A percentile compares a stretch with the other conserved stretches of the same genome.
phyloP scores from a whole-genome alignment of 1,140 invertebrate genomes.

The Cyclargus thomasi region DNA sequence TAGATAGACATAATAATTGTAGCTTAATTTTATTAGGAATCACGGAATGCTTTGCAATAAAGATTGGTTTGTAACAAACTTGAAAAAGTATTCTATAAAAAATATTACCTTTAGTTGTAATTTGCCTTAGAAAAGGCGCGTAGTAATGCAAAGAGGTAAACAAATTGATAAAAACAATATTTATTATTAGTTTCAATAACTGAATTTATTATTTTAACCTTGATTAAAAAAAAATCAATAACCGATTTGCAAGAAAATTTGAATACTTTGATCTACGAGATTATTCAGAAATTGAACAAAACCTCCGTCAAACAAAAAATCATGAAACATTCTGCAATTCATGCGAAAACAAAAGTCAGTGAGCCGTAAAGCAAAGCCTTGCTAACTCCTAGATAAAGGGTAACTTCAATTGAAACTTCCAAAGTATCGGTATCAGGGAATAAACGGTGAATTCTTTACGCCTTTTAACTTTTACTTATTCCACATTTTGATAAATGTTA shows the following conservation, averaged over 20 bases:
- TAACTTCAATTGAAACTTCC: constrained; percentile 4
- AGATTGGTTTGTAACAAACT: too few species aligned
- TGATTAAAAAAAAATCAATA: not conserved
- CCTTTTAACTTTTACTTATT: not conserved
- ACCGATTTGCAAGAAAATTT: not conserved
- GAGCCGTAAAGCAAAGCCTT: not conserved
- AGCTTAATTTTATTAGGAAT: too few species aligned
- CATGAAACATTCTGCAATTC: constrained; percentile 10
- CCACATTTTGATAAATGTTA: not conserved
- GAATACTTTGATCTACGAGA: not conserved
- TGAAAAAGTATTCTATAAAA: too few species aligned
- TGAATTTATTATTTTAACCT: too few species aligned
- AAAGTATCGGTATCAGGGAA: constrained; percentile 8
- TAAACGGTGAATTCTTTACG: constrained; percentile 5
- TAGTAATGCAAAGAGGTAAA: too few species aligned
- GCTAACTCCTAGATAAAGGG: constrained; percentile 4
- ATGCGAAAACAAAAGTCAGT: constrained; percentile 11
- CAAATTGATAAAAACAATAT: too few species aligned
- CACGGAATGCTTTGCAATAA: too few species aligned
- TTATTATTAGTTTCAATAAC: too few species aligned
- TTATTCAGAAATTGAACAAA: not conserved
- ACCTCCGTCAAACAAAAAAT: not conserved
- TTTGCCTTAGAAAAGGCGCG: too few species aligned
- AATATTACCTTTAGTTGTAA: too few species aligned
- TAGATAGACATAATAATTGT: too few species aligned